Evolutionary conservation across 2,797 vertebrate species (phyloP).

Genomic region (Sebastes minor): DNA sequence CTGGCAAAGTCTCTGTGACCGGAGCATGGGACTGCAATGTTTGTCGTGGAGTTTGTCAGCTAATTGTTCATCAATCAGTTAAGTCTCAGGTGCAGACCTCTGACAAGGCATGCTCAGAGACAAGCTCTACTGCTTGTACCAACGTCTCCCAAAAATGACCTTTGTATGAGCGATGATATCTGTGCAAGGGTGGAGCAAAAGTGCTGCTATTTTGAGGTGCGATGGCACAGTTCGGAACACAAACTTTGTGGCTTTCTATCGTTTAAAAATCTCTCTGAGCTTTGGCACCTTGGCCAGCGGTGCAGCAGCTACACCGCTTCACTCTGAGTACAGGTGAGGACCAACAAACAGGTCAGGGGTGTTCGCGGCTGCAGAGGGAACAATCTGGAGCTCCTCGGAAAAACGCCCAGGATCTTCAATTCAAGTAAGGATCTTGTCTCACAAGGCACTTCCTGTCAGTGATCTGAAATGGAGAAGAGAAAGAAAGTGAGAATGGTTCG

Average conservation of each 20-base stretch:
- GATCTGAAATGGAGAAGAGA: constrained; percentile 62
- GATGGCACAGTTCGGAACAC: constrained; percentile 76
- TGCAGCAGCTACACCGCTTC: constrained; percentile 35
- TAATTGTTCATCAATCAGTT: constrained; percentile 84
- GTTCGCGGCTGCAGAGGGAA: constrained; percentile 62
- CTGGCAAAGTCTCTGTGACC: constrained; percentile 64
- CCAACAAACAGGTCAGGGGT: constrained; percentile 68
- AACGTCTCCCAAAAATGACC: constrained; percentile 66
- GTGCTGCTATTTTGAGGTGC: constrained; percentile 75
- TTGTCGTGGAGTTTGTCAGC: constrained; percentile 58
- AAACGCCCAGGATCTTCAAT: constrained; percentile 56
- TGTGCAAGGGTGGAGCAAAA: constrained; percentile 37
- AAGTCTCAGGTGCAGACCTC: constrained; percentile 79
- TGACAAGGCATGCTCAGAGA: constrained; percentile 79
- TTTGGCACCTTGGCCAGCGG: constrained; percentile 53
- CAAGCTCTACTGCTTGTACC: constrained; percentile 72
- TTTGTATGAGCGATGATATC: constrained; percentile 55
- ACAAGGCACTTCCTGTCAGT: constrained; percentile 80
- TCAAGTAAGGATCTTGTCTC: constrained; percentile 64
- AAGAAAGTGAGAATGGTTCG: constrained; percentile 12
- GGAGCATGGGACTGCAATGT: constrained; percentile 66
- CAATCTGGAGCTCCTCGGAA: constrained; percentile 59
- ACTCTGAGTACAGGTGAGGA: constrained; percentile 59
- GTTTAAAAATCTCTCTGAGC: constrained; percentile 60
- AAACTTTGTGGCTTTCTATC: constrained; percentile 61